Percentiles rank a stretch among this genome's conserved stretches.
Evolutionary conservation across 2,113 vertebrate species (phyloP).

Genomic region (Syngnathus scovelli): DNA sequence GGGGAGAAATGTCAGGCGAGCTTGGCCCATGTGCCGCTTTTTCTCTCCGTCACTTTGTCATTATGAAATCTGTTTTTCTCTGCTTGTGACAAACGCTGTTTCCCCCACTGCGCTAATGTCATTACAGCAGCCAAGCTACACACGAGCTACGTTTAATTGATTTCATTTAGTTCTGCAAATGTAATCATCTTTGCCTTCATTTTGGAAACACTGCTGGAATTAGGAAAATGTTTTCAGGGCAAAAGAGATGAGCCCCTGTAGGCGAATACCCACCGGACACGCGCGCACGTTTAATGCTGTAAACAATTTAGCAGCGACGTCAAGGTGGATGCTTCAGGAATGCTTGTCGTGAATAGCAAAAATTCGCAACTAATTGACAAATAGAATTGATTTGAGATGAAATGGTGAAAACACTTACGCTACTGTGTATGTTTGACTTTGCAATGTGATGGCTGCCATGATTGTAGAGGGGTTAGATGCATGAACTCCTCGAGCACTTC

Average conservation of each 20-base stretch:
- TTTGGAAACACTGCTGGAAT: neutral
- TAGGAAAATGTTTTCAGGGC: neutral
- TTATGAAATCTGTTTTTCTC: neutral
- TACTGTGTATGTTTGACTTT: no score
- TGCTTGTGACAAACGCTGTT: neutral
- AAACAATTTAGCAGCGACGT: neutral
- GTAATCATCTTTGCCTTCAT: constrained; percentile 6
- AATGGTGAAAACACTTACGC: no score
- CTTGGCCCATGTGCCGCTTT: neutral
- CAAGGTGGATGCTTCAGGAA: no score
- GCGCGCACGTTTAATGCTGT: neutral
- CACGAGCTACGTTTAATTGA: neutral
- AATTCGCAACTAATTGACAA: no score
- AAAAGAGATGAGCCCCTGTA: no score
- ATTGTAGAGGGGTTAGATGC: no score
- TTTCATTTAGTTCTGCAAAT: constrained; percentile 1
- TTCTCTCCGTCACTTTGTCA: constrained; percentile 11
- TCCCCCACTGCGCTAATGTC: constrained; percentile 5
- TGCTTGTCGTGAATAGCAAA: no score
- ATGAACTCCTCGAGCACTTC: no score
- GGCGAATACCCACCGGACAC: no score
- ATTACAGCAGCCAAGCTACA: constrained; percentile 5
- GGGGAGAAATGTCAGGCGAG: neutral
- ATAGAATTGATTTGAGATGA: no score
- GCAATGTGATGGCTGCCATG: no score